Evolutionary conservation across 2,888 invertebrate species (phyloP).

Genomic region (Autographa gamma): DNA sequence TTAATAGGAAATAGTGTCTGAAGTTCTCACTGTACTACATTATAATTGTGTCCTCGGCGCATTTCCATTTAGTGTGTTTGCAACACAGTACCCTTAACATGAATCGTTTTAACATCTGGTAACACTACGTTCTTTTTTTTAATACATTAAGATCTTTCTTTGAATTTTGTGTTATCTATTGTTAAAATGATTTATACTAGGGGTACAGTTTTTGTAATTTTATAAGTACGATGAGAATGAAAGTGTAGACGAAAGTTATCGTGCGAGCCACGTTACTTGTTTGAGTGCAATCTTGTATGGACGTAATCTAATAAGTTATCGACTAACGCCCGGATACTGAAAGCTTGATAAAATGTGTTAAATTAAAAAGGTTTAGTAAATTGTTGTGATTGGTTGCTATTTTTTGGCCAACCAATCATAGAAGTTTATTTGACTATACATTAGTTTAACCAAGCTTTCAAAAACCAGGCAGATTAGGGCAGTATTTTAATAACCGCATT

Average conservation of each 20-base stretch:
- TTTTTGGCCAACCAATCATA: background rate
- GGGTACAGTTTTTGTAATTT: slow-evolving; percentile 47
- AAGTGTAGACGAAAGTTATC: slow-evolving; percentile 31
- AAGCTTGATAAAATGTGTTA: background rate
- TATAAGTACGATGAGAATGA: slow-evolving; percentile 43
- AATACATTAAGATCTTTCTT: background rate
- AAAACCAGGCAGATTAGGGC: background rate
- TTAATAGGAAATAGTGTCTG: background rate
- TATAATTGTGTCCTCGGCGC: slow-evolving; percentile 23
- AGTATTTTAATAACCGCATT: background rate
- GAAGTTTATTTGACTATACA: background rate
- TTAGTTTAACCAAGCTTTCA: background rate
- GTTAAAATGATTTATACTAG: background rate
- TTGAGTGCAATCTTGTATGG: slow-evolving; percentile 47
- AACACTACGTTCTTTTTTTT: background rate
- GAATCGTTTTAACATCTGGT: background rate
- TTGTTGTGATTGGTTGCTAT: background rate
- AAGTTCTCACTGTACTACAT: background rate
- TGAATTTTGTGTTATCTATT: background rate
- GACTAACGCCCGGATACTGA: background rate
- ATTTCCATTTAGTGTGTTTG: slow-evolving; percentile 33
- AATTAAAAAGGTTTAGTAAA: background rate
- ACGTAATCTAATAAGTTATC: slow-evolving; percentile 28
- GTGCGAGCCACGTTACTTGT: slow-evolving; percentile 25
- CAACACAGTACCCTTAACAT: background rate